Conservation (phyloP, 30 jellyfish, hydroid and myxozoan species). For the Aurelia coerulea region DNA sequence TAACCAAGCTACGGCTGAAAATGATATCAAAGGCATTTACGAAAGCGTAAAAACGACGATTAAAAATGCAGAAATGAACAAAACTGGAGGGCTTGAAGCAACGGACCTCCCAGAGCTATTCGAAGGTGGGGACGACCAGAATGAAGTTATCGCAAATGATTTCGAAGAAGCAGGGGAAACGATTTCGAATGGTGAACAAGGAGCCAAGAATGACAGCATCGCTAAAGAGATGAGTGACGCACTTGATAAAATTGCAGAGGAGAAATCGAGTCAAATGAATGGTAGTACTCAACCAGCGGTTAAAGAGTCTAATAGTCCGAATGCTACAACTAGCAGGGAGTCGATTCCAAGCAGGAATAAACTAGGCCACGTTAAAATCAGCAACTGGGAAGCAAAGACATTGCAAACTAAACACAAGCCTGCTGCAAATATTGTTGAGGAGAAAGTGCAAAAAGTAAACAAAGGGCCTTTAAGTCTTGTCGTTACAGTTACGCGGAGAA, state of each 20-base stretch:
- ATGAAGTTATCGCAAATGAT: constrained; percentile 58
- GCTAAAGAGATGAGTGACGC: background rate
- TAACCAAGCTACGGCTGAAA: constrained; percentile 1
- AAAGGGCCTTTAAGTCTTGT: constrained; percentile 52
- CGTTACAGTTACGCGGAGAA: constrained; percentile 40
- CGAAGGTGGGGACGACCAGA: constrained; percentile 57
- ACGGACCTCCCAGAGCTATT: constrained; percentile 12
- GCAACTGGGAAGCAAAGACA: background rate
- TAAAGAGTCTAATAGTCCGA: background rate
- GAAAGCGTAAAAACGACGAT: constrained; percentile 11
- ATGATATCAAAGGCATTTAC: constrained; percentile 1
- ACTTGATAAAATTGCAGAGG: constrained; percentile 24
- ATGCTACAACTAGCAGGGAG: background rate
- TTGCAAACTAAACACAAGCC: background rate
- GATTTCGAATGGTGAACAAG: constrained; percentile 1
- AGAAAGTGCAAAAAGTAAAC: constrained; percentile 14
- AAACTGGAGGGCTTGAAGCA: constrained; percentile 19
- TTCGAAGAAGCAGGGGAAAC: constrained; percentile 34
- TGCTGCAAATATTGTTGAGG: constrained; percentile 2
- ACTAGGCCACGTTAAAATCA: background rate
- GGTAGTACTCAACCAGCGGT: background rate
- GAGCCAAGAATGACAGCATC: background rate
- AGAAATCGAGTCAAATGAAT: background rate
- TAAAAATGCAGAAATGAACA: background rate
- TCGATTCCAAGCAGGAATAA: background rate